Percentiles rank a stretch among this genome's conserved stretches.
Evolutionary conservation across 2,888 invertebrate species (phyloP).

Genomic region (Portevinia maculata): DNA sequence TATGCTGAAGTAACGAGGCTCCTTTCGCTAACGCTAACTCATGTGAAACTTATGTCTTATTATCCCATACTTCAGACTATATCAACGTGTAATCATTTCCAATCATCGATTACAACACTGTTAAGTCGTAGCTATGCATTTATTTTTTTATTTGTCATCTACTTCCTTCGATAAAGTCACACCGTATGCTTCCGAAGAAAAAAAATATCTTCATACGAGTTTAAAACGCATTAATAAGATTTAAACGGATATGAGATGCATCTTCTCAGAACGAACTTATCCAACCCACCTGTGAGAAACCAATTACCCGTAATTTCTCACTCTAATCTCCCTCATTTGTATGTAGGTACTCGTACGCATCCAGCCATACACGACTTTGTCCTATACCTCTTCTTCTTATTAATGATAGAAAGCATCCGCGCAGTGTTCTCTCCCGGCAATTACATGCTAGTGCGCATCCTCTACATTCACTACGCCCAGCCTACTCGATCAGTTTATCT

Average conservation of each 20-base stretch:
- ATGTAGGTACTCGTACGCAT: slow-evolving; percentile 31
- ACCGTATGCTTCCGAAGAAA: neutral
- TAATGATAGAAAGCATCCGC: slow-evolving; percentile 22
- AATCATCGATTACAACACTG: slow-evolving; percentile 11
- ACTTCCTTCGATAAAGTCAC: slow-evolving; percentile 7
- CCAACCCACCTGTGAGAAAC: slow-evolving; percentile 63
- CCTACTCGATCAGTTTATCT: neutral
- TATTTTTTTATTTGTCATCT: neutral
- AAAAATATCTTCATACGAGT: neutral
- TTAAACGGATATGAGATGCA: slow-evolving; percentile 39
- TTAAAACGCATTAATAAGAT: slow-evolving; percentile 25
- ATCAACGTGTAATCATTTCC: slow-evolving; percentile 2
- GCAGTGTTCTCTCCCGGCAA: slow-evolving; percentile 58
- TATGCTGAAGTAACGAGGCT: no score
- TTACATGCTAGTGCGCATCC: slow-evolving; percentile 56
- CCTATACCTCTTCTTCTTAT: slow-evolving; percentile 9
- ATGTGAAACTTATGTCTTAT: no score
- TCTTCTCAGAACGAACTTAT: slow-evolving; percentile 1
- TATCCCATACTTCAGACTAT: neutral
- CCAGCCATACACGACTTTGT: no score
- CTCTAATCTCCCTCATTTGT: slow-evolving; percentile 42
- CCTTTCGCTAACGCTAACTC: no score
- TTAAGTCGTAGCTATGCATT: neutral
- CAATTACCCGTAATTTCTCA: slow-evolving; percentile 66
- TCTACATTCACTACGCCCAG: slow-evolving; percentile 23